Percentiles rank a stretch among this genome's conserved stretches.
phyloP scores from a whole-genome alignment of 2,797 vertebrate species.

The Ctenopoma multispine region DNA sequence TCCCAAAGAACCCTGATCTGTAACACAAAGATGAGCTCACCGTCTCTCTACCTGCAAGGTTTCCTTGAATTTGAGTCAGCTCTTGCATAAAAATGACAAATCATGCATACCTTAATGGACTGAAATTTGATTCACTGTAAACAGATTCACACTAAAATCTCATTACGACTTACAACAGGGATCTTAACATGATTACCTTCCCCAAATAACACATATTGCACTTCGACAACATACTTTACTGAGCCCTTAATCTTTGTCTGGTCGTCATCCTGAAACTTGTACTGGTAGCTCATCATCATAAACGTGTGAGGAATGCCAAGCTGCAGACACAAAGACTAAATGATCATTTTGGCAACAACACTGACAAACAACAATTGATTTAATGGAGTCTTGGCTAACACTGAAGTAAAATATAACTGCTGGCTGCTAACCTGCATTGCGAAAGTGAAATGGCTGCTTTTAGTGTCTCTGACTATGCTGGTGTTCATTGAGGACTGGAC shows the following conservation, averaged over 20 bases:
- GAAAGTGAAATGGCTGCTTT: constrained; percentile 94
- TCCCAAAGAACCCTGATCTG: constrained; percentile 97
- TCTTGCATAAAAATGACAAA: not conserved
- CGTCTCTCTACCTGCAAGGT: not conserved
- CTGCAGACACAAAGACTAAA: constrained; percentile 76
- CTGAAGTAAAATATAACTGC: constrained; percentile 11
- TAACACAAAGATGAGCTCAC: constrained; percentile 42
- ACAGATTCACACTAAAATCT: not conserved
- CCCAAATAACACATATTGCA: constrained; percentile 1
- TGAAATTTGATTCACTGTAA: not conserved
- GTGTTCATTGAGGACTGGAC: constrained; percentile 98
- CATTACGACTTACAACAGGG: not conserved
- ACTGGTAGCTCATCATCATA: constrained; percentile 96
- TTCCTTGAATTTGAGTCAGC: constrained; percentile 7
- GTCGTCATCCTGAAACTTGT: constrained; percentile 98
- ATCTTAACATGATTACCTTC: not conserved
- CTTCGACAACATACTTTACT: constrained; percentile 89
- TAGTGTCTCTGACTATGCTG: constrained; percentile 95
- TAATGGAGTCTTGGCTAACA: not conserved
- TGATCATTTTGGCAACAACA: constrained; percentile 13
- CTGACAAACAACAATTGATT: constrained; percentile 24
- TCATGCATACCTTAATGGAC: not conserved
- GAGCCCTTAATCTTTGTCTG: constrained; percentile 97
- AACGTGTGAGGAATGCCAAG: constrained; percentile 97
- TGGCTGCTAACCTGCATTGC: constrained; percentile 89